These are phyloP conservation scores for Girardia tigrina DNA, from an alignment of 2,888 invertebrate genomes.

Conservation along the genomic window DNA sequence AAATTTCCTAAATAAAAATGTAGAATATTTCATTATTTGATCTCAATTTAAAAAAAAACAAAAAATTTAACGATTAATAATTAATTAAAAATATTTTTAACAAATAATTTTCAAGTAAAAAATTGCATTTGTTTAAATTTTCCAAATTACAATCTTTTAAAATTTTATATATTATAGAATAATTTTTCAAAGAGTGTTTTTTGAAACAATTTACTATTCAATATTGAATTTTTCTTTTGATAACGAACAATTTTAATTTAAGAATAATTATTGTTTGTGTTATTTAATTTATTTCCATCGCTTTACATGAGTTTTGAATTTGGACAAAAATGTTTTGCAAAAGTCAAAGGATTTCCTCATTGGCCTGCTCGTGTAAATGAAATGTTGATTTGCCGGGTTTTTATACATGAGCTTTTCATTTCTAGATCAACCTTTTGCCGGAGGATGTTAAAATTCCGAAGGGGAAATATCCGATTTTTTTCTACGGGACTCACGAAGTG, in stretches of 20 bases:
- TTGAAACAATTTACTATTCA: too few relatives aligned
- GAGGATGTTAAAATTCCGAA: slow-evolving; percentile 15
- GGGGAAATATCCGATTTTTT: slow-evolving; percentile 5
- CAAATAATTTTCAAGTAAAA: too few relatives aligned
- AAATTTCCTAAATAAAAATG: too few relatives aligned
- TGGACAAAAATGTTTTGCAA: slow-evolving; percentile 5
- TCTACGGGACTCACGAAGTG: slow-evolving; percentile 6
- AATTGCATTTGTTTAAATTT: slow-evolving; percentile 23
- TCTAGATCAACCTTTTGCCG: background rate
- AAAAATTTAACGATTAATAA: too few relatives aligned
- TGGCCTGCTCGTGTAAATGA: background rate
- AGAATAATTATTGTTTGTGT: too few relatives aligned
- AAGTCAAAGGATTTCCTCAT: slow-evolving; percentile 1
- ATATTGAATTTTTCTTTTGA: too few relatives aligned
- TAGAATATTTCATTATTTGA: too few relatives aligned
- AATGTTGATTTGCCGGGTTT: too few relatives aligned
- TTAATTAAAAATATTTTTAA: too few relatives aligned
- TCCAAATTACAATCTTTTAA: slow-evolving; percentile 23
- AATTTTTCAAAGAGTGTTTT: background rate
- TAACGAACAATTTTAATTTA: too few relatives aligned
- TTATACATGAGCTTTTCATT: too few relatives aligned
- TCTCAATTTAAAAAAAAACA: too few relatives aligned
- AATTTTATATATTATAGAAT: slow-evolving; percentile 19
- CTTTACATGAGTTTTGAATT: background rate
- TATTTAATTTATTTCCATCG: background rate